Evolutionary conservation across 2,888 invertebrate genomes (phyloP).

Genomic region (Epicampocera succincta): DNA sequence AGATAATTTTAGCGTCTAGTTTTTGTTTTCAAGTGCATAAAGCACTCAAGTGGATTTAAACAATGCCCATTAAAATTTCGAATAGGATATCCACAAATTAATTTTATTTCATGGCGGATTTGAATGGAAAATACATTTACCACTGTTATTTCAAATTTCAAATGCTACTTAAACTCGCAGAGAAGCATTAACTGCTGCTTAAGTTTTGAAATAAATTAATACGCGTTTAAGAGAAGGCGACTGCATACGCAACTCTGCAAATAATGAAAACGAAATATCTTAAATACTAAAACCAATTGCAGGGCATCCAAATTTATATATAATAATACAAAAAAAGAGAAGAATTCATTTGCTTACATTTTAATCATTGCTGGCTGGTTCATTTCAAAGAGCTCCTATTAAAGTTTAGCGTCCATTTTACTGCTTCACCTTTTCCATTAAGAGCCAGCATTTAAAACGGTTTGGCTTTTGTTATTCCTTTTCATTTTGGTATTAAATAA

Average conservation of each 20-base stretch:
- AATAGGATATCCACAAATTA: slow-evolving; percentile 9
- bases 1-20: slow-evolving; percentile 22
- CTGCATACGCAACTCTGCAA: neutral
- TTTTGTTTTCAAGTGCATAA: slow-evolving; percentile 50
- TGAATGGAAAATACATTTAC: slow-evolving; percentile 5
- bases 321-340: too few relatives aligned
- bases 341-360: too few relatives aligned
- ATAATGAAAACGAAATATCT: too few relatives aligned
- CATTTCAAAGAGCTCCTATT: neutral
- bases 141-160: neutral
- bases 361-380: too few relatives aligned
- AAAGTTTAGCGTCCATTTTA: neutral
- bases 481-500: slow-evolving; percentile 44
- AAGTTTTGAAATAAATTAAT: neutral
- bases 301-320: too few relatives aligned
- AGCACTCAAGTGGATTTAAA: slow-evolving; percentile 56
- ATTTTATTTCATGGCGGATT: slow-evolving; percentile 3
- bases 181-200: neutral
- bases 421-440: slow-evolving; percentile 9
- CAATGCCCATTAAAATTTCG: slow-evolving; percentile 25
- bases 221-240: neutral
- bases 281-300: too few relatives aligned
- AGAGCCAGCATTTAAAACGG: slow-evolving; percentile 34
- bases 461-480: slow-evolving; percentile 20
- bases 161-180: neutral